Base-by-base conservation (phyloP, 2,797 vertebrate genomes). In the Thripadectes ignobilis region DNA sequence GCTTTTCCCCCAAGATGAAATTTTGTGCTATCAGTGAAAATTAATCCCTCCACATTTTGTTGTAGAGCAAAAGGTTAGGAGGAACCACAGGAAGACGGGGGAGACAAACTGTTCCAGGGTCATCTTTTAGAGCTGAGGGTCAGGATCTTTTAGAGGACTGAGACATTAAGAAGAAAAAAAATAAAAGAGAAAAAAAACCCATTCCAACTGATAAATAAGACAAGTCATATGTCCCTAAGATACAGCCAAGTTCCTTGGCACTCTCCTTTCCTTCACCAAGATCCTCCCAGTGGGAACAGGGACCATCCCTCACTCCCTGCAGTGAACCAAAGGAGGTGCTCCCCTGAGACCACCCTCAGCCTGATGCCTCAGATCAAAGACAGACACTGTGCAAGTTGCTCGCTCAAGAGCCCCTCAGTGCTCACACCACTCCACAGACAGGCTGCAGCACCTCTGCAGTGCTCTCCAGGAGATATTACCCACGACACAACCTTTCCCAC, bases 21-120 rank as follows among this genome's bases (percentile, higher is more conserved):
- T 87, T 84, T 23, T 43, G 77, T 73, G 77, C 52, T 41, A 82
- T 79, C 80, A 69, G 74, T 84, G 90, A 95, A 95, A 95, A 94
- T 78, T 45, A 82, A 94, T 91, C 55, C 62, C 45, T 48, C 63
- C 73, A 34, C 14, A 41, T 91, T 90, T 95, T 45, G 51, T 69
- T 68, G 54, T 6, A 45, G 32, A 90, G 79, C 36, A 69, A 68
- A 86, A 69, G 54, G 38, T 92, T 90, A 79, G 62, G 55, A 92
- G 26, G 48, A 75, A 62, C 41, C 58, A 88, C 39, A 45, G 55
- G 65, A 84, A 75, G 48, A 84, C 9, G 3, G 59, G 24, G 88
- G 36, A 72, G 62, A 72, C 38, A 89, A 90, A 83, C 27, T 30
- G 52, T 81, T 84, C 83, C 54, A 86, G 51, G 54, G 85, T 81